Percentiles rank a stretch among this genome's conserved stretches.
phyloP scores from a whole-genome alignment of 1,140 invertebrate species.

The Achroia grisella region DNA sequence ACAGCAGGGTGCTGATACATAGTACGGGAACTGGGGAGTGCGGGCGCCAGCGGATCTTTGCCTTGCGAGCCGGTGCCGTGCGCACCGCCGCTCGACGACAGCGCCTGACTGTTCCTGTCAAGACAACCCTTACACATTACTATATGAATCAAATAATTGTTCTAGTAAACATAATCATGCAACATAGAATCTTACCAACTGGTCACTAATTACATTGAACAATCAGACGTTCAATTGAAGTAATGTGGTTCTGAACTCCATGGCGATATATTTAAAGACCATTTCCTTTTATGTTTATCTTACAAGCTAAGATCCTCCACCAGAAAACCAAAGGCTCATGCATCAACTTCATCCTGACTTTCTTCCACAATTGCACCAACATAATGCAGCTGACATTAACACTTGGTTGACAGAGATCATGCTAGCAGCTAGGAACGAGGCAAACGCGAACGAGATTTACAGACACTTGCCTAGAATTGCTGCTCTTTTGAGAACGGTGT shows the following conservation, averaged over 20 bases:
- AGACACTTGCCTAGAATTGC: conserved; percentile 58
- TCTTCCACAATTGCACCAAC: background rate
- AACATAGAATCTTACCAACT: background rate
- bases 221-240: too few relatives aligned
- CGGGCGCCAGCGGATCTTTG: conserved; percentile 59
- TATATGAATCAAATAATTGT: too few relatives aligned
- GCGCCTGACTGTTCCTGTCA: conserved; percentile 59
- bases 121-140: background rate
- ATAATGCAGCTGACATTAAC: background rate
- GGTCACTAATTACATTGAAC: background rate
- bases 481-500: conserved; percentile 49
- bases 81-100: conserved; percentile 44
- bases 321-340: conserved; percentile 19
- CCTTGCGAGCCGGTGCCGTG: conserved; percentile 51
- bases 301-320: conserved; percentile 13
- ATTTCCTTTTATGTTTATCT: background rate
- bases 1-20: conserved; percentile 66
- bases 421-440: conserved; percentile 30
- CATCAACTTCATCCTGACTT: conserved; percentile 5
- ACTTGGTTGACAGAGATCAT: conserved; percentile 13
- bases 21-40: conserved; percentile 40
- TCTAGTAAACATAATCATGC: too few relatives aligned
- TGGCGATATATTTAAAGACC: background rate
- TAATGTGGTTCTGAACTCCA: too few relatives aligned
- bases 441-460: conserved; percentile 39